A percentile compares a stretch with the other conserved stretches of the same genome.
Conservation (phyloP, 2,113 vertebrate species). For the Bufo gargarizans region DNA sequence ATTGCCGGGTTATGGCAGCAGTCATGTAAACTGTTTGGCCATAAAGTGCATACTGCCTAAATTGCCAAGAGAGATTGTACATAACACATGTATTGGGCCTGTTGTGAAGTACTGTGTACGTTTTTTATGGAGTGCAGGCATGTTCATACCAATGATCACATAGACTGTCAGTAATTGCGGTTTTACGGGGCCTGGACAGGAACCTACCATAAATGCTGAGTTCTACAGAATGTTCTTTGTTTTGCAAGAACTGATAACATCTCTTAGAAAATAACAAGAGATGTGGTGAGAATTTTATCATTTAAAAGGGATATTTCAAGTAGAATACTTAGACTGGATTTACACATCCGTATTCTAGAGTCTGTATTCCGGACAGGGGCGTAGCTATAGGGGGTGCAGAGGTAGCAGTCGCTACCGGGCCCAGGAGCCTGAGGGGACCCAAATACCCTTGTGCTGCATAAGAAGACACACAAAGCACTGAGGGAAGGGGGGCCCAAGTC, state of each 20-base stretch:
- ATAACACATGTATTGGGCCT: neutral
- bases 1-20: neutral
- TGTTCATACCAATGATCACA: neutral
- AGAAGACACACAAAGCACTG: too few relatives aligned
- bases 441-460: too few relatives aligned
- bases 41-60: neutral
- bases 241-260: neutral
- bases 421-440: too few relatives aligned
- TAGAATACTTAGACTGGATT: too few relatives aligned
- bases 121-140: neutral
- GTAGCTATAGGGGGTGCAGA: too few relatives aligned
- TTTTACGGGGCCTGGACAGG: neutral
- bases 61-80: neutral
- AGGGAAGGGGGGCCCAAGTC: too few relatives aligned
- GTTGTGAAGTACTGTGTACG: neutral
- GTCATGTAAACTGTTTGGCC: neutral
- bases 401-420: too few relatives aligned
- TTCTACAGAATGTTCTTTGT: neutral
- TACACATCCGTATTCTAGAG: too few relatives aligned
- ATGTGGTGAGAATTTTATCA: neutral
- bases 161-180: neutral
- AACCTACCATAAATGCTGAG: neutral
- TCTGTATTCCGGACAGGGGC: too few relatives aligned
- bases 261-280: too few relatives aligned
- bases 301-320: neutral